Conservation (phyloP, 2,113 vertebrate species). For the Galbula dea region DNA sequence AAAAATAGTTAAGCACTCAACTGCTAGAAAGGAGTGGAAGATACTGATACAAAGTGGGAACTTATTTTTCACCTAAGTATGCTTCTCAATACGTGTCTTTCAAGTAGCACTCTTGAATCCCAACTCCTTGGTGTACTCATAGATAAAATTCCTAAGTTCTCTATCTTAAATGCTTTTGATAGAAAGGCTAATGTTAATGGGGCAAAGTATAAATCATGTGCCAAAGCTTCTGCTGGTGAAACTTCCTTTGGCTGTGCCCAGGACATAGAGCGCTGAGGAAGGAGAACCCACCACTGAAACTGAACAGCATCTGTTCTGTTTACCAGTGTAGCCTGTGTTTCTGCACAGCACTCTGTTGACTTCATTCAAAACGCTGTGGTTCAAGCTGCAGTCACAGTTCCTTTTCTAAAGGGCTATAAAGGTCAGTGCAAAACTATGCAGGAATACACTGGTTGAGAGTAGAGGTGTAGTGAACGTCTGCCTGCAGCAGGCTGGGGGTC, state of each 20-base stretch:
- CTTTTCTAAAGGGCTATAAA: not conserved
- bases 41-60: not conserved
- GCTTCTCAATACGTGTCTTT: not conserved
- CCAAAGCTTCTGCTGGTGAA: not conserved
- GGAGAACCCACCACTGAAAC: not conserved
- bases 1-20: not conserved
- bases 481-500: not conserved
- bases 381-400: not conserved
- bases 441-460: not conserved
- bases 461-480: not conserved
- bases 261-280: not conserved
- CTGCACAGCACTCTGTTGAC: not conserved
- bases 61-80: not conserved
- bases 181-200: not conserved
- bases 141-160: not conserved
- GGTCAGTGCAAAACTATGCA: not conserved
- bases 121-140: rapidly evolving
- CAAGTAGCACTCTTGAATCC: not conserved
- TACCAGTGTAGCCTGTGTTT: not conserved
- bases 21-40: not conserved
- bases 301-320: not conserved
- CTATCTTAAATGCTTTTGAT: not conserved
- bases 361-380: not conserved
- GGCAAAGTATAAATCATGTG: not conserved
- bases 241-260: not conserved